phyloP scores from a whole-genome alignment of 2,797 vertebrate genomes.

The Ctenopoma kingsleyae region DNA sequence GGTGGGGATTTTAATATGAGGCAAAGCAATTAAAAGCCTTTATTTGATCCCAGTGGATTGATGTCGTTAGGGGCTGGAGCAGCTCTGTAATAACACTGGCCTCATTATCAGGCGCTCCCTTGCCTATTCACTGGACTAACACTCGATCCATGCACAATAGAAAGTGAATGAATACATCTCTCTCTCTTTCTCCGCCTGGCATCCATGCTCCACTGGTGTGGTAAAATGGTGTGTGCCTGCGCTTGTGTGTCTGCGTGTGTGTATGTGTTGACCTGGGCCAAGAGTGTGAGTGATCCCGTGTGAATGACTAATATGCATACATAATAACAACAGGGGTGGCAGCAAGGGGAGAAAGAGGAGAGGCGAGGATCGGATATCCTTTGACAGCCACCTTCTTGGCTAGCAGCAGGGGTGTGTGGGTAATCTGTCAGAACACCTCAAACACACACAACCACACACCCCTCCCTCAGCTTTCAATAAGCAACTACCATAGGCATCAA shows the following conservation, averaged over 20 bases:
- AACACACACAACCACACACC: constrained; percentile 42
- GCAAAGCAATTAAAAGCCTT: constrained; percentile 86
- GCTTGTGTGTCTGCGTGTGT: constrained; percentile 49
- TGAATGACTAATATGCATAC: constrained; percentile 81
- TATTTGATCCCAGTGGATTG: constrained; percentile 82
- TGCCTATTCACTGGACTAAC: constrained; percentile 80
- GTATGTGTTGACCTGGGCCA: constrained; percentile 65
- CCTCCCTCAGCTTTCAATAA: constrained; percentile 65
- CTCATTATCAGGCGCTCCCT: constrained; percentile 80
- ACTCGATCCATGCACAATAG: constrained; percentile 82
- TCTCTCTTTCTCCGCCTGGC: constrained; percentile 71
- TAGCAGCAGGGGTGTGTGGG: constrained; percentile 72
- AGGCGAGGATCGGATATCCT: constrained; percentile 78
- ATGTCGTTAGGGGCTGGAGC: constrained; percentile 78
- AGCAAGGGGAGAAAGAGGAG: constrained; percentile 59
- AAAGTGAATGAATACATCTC: constrained; percentile 83
- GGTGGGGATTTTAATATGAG: constrained; percentile 79
- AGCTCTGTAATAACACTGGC: constrained; percentile 81
- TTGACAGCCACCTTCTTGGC: constrained; percentile 69
- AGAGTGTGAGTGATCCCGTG: constrained; percentile 70
- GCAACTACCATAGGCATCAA: constrained; percentile 80
- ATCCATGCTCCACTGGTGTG: constrained; percentile 73
- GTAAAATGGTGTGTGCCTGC: constrained; percentile 65
- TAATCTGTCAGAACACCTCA: constrained; percentile 72
- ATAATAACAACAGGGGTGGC: constrained; percentile 69